These are phyloP conservation scores for Seira musarum DNA, from an alignment of 2,888 invertebrate genomes.

Conservation along the genomic window DNA sequence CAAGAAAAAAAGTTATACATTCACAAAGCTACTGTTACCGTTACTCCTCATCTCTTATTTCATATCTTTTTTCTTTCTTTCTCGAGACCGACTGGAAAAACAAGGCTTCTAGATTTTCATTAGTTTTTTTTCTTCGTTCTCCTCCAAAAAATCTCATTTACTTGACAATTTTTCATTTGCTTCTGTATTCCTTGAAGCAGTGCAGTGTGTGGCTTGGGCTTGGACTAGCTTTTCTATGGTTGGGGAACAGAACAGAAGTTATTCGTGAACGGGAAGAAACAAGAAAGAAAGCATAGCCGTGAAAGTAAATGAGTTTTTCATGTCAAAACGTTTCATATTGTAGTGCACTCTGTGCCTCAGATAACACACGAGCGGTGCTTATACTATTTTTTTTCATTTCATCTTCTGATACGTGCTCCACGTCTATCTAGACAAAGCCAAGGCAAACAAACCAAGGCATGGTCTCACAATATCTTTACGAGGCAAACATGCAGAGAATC, in stretches of 20 bases:
- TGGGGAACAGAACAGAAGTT: not conserved
- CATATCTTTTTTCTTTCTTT: not conserved
- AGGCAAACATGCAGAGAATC: constrained; percentile 18
- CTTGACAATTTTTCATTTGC: constrained; percentile 59
- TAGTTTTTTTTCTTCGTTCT: constrained; percentile 32
- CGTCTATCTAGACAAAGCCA: not conserved
- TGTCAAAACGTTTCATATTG: constrained; percentile 41
- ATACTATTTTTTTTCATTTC: not conserved
- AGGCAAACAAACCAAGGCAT: no score
- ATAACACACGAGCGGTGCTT: no score
- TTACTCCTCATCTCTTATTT: not conserved
- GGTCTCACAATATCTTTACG: not conserved
- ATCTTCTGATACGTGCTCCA: not conserved
- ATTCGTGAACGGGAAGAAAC: not conserved
- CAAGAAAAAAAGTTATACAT: not conserved
- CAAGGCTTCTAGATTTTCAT: constrained; percentile 42
- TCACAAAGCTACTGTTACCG: not conserved
- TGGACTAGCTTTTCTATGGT: no score
- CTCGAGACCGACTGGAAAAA: constrained; percentile 2
- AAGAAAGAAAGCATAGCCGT: constrained; percentile 11
- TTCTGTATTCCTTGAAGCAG: constrained; percentile 40
- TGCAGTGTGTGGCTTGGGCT: no score
- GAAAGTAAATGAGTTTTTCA: constrained; percentile 57
- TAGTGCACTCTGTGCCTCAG: not conserved
- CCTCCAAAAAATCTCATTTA: constrained; percentile 49